Evolutionary conservation across 2,113 vertebrate genomes (phyloP).

Genomic region (Stercorarius parasiticus): DNA sequence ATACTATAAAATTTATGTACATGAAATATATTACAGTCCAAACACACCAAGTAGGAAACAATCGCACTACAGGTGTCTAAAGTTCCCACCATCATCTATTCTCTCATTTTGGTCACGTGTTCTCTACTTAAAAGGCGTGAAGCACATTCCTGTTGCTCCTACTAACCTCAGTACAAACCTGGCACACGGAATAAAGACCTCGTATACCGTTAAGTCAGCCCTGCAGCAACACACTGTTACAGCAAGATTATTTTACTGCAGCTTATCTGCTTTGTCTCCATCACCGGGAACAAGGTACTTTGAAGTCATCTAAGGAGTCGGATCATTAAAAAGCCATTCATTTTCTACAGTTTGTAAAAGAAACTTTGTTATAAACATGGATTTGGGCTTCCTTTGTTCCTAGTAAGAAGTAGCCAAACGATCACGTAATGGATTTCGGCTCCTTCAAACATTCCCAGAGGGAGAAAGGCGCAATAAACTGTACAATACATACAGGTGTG

Average conservation of each 20-base stretch:
- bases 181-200: fast-evolving
- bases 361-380: fast-evolving
- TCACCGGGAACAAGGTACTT: background rate
- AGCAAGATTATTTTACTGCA: background rate
- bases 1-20: background rate
- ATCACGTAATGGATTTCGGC: background rate
- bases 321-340: fast-evolving
- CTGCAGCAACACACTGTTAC: fast-evolving
- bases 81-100: background rate
- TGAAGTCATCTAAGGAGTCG: background rate
- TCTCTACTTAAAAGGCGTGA: background rate
- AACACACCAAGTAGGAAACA: background rate
- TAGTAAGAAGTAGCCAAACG: background rate
- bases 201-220: fast-evolving
- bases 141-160: background rate
- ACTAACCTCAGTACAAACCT: background rate
- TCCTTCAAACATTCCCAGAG: background rate
- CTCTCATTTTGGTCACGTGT: background rate
- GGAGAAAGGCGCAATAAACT: background rate
- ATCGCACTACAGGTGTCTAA: background rate
- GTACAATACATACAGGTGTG: background rate
- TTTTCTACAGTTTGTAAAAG: background rate
- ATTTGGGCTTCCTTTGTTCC: background rate
- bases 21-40: background rate
- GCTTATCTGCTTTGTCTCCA: background rate